These are phyloP conservation scores for Triops cancriformis DNA, from an alignment of 1,140 invertebrate species.

Conservation along the genomic window DNA sequence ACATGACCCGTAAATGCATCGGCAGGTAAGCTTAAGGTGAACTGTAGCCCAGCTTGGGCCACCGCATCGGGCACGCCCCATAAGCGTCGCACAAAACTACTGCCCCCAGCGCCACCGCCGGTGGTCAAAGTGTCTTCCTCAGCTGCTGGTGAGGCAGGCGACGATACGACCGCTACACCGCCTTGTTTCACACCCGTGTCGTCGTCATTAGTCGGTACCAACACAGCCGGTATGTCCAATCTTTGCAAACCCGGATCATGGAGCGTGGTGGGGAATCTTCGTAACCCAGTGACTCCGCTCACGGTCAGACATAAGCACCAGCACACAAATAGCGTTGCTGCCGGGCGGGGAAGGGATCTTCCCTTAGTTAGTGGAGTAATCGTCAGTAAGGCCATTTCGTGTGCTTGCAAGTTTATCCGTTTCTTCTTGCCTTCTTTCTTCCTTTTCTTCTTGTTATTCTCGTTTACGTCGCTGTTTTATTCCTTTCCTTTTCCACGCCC, in stretches of 20 bases:
- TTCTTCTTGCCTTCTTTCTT: too few relatives aligned
- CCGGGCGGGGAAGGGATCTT: not conserved
- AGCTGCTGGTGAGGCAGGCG: not conserved
- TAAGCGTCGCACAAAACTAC: slow-evolving; percentile 34
- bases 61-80: slow-evolving; percentile 41
- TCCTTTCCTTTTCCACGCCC: too few relatives aligned
- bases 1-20: slow-evolving; percentile 42
- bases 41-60: slow-evolving; percentile 41
- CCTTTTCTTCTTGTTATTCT: too few relatives aligned
- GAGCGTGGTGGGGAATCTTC: not conserved
- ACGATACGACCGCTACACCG: not conserved
- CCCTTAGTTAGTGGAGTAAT: not conserved
- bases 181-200: not conserved
- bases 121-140: not conserved
- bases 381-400: not conserved
- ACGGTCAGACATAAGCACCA: slow-evolving; percentile 3
- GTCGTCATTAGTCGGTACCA: not conserved
- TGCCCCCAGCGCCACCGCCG: not conserved
- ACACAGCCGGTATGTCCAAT: slow-evolving; percentile 23
- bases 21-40: slow-evolving; percentile 42
- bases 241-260: slow-evolving; percentile 22
- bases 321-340: not conserved
- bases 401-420: not conserved
- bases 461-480: too few relatives aligned
- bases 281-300: not conserved